Evolutionary conservation across 1,140 invertebrate genomes (phyloP).

Genomic region (Diuraphis noxia): DNA sequence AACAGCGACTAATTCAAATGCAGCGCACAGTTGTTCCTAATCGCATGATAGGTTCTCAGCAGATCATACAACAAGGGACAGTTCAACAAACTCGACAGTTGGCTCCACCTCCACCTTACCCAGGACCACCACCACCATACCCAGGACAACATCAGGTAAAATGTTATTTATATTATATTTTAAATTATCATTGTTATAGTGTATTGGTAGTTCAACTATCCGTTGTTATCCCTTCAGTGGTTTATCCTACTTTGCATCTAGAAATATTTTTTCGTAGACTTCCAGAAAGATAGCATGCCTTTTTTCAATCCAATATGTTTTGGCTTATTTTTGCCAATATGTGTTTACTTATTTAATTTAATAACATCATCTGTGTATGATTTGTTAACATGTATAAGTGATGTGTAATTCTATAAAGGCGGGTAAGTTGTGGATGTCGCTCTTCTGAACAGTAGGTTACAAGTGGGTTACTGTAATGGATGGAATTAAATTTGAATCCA

Average conservation of each 20-base stretch:
- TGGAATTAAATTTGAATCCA: too few species aligned
- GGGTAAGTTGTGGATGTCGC: too few species aligned
- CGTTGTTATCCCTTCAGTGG: slow-evolving; percentile 8
- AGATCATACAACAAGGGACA: slow-evolving; percentile 59
- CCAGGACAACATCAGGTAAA: slow-evolving; percentile 61
- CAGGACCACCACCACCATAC: slow-evolving; percentile 69
- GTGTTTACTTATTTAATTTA: not conserved
- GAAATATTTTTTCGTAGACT: slow-evolving; percentile 40
- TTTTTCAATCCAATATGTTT: slow-evolving; percentile 12
- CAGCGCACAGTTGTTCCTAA: slow-evolving; percentile 37
- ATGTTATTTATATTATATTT: not conserved
- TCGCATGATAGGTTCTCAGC: slow-evolving; percentile 55
- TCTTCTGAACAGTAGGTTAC: too few species aligned
- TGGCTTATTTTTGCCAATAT: not conserved
- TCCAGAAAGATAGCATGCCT: slow-evolving; percentile 12
- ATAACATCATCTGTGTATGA: not conserved
- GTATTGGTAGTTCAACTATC: slow-evolving; percentile 15
- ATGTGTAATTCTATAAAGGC: not conserved
- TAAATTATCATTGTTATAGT: slow-evolving; percentile 4
- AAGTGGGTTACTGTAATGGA: too few species aligned
- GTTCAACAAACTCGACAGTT: slow-evolving; percentile 43
- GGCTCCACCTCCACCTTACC: slow-evolving; percentile 65
- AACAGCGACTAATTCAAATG: slow-evolving; percentile 35
- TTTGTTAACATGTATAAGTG: not conserved
- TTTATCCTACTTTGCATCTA: slow-evolving; percentile 43